Evolutionary conservation across 2,797 vertebrate species (phyloP), one percentile per base, ranked within the genome.

Genomic region (Pipistrellus pygmaeus): DNA sequence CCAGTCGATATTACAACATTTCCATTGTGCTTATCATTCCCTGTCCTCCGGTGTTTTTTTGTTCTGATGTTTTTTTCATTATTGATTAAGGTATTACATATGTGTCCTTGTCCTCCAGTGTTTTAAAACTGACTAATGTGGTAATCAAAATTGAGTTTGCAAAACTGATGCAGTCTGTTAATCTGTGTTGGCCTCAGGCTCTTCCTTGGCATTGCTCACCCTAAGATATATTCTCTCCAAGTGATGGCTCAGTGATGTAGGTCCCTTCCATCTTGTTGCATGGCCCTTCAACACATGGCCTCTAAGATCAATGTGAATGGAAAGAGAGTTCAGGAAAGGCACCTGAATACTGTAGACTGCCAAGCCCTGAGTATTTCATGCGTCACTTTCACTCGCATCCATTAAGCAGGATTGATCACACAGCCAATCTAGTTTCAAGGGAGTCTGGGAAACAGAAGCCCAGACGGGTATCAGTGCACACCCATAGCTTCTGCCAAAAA

Each of bases 381-480:
- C 3, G 13, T 72, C 38, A 30, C 62, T 82, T 85, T 48, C 23
- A 23, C 53, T 88, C 41, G 48, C 2, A 95, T 53, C 8, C 75
- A 44, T 48, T 5, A 35, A 30, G 62, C 71, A 86, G 48, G 46
- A 68, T 35, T 62, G 48, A 71, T 88, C 17, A 38, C 53, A 8
- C 7, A 82, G 41, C 20, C 48, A 73, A 86, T 10, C 21, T 41
- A 68, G 30, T n/a, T 68, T 5, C 64, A 35, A 77, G 62, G 32
- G 69, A 94, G 30, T 23, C 62, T 85, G 27, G 41, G 23, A 88
- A 91, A 91, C 17, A 72, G 23, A 90, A 66, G 71, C 38, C 17
- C 48, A 68, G n/a, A 78, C 35, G n/a, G 5, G 14, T 30, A 32
- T 25, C 0, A 0, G n/a, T 41, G 4, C 4, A 20, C 7, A 32